Evolutionary conservation across 1,140 invertebrate species (phyloP).

Genomic region (Bombus fervidus): DNA sequence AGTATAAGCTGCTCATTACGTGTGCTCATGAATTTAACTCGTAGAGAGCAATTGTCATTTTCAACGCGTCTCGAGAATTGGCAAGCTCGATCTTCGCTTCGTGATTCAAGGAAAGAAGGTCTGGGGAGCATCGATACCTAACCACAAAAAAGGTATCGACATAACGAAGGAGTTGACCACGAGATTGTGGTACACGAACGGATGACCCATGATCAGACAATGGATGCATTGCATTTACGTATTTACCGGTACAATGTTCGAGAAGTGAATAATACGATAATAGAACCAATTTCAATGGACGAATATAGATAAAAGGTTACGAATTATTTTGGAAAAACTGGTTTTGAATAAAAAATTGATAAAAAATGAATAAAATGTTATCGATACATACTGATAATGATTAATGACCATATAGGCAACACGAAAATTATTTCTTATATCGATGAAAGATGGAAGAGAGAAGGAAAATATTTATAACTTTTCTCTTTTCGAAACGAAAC

Average conservation of each 20-base stretch:
- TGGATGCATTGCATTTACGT: neutral
- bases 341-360: too few species aligned
- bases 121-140: conserved; percentile 24
- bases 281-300: neutral
- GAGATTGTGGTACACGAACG: conserved; percentile 46
- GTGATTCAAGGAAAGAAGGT: conserved; percentile 46
- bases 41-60: conserved; percentile 1
- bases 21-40: neutral
- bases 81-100: conserved; percentile 1
- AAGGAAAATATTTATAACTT: neutral
- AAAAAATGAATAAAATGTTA: neutral
- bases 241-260: neutral
- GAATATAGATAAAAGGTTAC: neutral
- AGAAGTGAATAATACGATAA: neutral
- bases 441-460: neutral
- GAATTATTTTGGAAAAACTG: neutral
- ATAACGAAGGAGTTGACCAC: conserved; percentile 31
- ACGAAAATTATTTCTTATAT: neutral
- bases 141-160: conserved; percentile 29
- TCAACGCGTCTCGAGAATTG: conserved; percentile 12
- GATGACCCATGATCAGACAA: conserved; percentile 26
- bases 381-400: neutral
- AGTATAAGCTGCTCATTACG: neutral
- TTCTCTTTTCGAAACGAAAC: too few species aligned
- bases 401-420: neutral